phyloP scores from a whole-genome alignment of 2,113 vertebrate genomes.

The Thamnophis sirtalis region DNA sequence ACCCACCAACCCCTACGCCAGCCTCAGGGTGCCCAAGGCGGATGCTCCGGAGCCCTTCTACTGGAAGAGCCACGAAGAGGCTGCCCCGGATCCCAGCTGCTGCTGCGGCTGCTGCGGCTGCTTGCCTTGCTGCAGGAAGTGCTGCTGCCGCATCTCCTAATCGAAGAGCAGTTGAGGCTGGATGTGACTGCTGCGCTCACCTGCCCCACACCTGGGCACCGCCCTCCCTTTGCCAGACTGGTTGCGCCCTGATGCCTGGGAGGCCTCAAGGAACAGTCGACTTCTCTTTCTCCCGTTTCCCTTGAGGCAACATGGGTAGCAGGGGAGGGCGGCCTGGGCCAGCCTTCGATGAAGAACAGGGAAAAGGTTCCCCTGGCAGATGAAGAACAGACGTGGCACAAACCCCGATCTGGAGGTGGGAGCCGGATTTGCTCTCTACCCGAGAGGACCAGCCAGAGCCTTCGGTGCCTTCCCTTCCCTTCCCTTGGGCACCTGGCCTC shows the following conservation, averaged over 20 bases:
- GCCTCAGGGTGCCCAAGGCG: conserved; percentile 46
- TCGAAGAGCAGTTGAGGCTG: background rate
- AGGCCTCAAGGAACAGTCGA: background rate
- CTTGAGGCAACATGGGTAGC: background rate
- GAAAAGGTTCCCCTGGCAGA: background rate
- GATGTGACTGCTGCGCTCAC: background rate
- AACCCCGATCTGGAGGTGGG: background rate
- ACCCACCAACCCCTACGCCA: conserved; percentile 66
- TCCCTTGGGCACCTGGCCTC: background rate
- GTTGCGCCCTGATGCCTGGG: background rate
- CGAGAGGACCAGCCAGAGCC: background rate
- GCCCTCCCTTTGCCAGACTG: background rate
- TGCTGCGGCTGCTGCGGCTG: background rate
- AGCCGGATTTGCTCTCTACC: background rate
- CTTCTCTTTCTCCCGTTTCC: too few species aligned
- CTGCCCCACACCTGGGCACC: background rate
- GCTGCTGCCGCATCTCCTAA: conserved; percentile 64
- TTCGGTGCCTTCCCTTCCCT: background rate
- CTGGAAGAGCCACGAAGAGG: conserved; percentile 40
- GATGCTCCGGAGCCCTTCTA: conserved; percentile 38
- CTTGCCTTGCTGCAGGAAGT: conserved; percentile 42
- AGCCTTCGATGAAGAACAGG: background rate
- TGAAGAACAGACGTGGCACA: background rate
- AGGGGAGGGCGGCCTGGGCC: background rate
- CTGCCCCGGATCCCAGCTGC: conserved; percentile 30